Evolutionary conservation across 2,797 vertebrate species (phyloP).

Genomic region (Scolopax rusticola): DNA sequence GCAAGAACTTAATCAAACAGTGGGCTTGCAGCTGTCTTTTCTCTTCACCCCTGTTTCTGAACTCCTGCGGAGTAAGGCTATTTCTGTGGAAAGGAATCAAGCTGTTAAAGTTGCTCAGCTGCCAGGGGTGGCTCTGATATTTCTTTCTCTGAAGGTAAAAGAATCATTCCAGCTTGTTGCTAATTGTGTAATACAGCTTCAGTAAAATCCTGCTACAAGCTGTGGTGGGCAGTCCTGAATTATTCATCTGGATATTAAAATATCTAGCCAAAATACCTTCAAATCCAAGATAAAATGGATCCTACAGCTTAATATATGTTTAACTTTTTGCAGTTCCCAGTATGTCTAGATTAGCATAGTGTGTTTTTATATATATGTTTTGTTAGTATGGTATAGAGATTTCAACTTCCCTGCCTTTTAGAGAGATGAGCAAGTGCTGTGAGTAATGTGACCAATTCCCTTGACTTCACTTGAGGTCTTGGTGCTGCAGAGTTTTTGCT

Average conservation of each 20-base stretch:
- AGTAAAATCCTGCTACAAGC: neutral
- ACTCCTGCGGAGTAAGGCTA: neutral
- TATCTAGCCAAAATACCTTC: neutral
- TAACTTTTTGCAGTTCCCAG: neutral
- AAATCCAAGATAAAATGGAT: neutral
- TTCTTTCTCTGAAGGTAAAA: neutral
- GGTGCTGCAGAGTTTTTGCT: neutral
- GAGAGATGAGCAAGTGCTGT: neutral
- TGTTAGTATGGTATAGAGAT: neutral
- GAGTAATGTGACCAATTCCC: accelerated
- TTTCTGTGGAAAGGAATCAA: neutral
- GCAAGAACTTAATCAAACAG: neutral
- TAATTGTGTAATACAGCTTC: neutral
- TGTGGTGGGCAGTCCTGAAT: neutral
- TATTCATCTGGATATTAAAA: neutral
- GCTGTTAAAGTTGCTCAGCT: neutral
- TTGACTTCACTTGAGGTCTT: neutral
- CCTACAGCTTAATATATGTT: neutral
- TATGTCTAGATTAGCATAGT: neutral
- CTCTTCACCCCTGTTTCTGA: neutral
- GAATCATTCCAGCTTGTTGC: neutral
- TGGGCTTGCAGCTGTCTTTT: neutral
- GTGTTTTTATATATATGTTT: neutral
- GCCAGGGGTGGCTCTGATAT: neutral
- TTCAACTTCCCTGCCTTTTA: neutral